Conservation (phyloP, 1,140 invertebrate genomes). For the Chionoecetes opilio region DNA sequence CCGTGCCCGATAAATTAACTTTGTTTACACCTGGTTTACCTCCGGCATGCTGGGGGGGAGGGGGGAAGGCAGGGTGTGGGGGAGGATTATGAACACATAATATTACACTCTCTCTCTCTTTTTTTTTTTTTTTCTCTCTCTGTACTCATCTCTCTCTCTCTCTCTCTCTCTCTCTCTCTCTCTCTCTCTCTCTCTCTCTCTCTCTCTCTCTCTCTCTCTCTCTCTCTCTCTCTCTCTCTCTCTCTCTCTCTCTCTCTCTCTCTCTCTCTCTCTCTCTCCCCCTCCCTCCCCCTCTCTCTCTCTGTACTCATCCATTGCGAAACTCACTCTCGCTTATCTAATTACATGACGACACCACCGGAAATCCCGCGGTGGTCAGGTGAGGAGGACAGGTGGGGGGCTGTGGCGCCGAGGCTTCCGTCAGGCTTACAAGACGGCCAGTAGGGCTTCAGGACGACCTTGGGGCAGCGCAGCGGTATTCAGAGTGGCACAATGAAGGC, state of each 20-base stretch:
- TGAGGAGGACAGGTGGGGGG: not conserved
- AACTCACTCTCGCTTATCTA: constrained; percentile 20
- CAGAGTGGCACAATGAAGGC: not conserved
- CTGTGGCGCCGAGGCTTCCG: not conserved
- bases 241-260: no score
- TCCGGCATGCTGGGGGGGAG: not conserved
- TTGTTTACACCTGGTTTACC: constrained; percentile 15
- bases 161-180: not conserved
- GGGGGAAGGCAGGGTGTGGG: not conserved
- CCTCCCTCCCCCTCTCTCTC: not conserved
- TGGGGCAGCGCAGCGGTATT: not conserved
- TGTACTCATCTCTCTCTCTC: not conserved
- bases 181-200: not conserved
- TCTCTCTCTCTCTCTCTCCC: not conserved
- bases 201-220: not conserved
- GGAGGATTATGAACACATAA: not conserved
- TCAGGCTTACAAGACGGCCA: not conserved
- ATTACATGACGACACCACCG: not conserved
- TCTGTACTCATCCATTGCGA: not conserved
- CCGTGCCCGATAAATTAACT: constrained; percentile 15
- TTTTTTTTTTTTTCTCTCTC: no score
- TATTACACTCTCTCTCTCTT: no score
- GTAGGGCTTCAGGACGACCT: not conserved
- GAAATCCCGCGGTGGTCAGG: not conserved
- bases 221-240: not conserved